Base-by-base conservation (phyloP, 35 echinoderm and acorn worm species). In the Ptychodera flava region DNA sequence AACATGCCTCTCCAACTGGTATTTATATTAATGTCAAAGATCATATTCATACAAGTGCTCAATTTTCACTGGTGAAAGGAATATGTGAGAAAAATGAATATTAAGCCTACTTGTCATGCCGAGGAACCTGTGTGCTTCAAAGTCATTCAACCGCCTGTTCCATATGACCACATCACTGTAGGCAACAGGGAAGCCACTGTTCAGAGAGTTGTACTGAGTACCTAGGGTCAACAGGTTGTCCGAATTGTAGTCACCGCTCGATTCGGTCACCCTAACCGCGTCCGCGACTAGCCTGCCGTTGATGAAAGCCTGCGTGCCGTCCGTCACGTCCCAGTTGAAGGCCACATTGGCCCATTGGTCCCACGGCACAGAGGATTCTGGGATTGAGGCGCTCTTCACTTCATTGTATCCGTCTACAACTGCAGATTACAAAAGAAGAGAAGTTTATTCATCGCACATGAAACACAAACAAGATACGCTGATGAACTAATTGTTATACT, bases 21-120 rank as follows among this genome's bases (percentile, higher is more conserved):
- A n/a, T n/a, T n/a, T n/a, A n/a, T n/a, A n/a, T n/a, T n/a, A n/a
- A n/a, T n/a, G n/a, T n/a, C n/a, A n/a, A n/a, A n/a, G n/a, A n/a
- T n/a, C n/a, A n/a, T n/a, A n/a, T n/a, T n/a, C n/a, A n/a, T n/a
- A n/a, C n/a, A n/a, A n/a, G n/a, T n/a, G n/a, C n/a, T n/a, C n/a
- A n/a, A n/a, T n/a, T n/a, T n/a, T n/a, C n/a, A n/a, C n/a, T n/a
- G n/a, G n/a, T n/a, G n/a, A n/a, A n/a, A n/a, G n/a, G n/a, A n/a
- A n/a, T n/a, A n/a, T n/a, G n/a, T n/a, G n/a, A n/a, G n/a, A n/a
- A n/a, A n/a, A n/a, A n/a, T n/a, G n/a, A n/a, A n/a, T n/a, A n/a
- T n/a, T n/a, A n/a, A n/a, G n/a, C n/a, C n/a, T 93, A 97, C 94
- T 38, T 79, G 94, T 93, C 28, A 93, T 64, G 34, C 94, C 94